phyloP scores from a whole-genome alignment of 92 coral and sea anemone genomes.

The Chrysogorgia sp. region DNA sequence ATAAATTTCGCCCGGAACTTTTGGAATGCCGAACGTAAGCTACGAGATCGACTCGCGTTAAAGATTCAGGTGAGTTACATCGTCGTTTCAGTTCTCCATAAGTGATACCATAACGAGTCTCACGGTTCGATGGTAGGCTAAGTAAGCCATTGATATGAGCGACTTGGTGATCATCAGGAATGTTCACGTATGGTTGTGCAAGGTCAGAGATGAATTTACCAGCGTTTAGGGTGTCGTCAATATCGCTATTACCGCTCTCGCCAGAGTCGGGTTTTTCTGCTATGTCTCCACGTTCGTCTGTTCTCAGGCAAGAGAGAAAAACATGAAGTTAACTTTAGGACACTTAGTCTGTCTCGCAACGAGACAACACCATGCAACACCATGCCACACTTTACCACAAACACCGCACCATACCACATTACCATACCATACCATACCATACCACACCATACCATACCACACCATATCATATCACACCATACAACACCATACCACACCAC shows the following conservation, averaged over 20 bases:
- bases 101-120: conserved; percentile 85
- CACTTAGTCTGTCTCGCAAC: too few relatives aligned
- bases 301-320: not conserved
- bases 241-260: conserved; percentile 18
- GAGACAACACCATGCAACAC: too few relatives aligned
- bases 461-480: too few relatives aligned
- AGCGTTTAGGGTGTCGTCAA: not conserved
- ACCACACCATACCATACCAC: too few relatives aligned
- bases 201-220: conserved; percentile 41
- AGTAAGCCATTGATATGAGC: conserved; percentile 94
- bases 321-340: not conserved
- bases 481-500: too few relatives aligned
- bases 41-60: conserved; percentile 94
- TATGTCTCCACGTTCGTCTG: not conserved
- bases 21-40: conserved; percentile 98
- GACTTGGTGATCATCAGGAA: conserved; percentile 73
- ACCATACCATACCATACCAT: too few relatives aligned
- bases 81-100: conserved; percentile 90
- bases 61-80: conserved; percentile 80
- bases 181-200: conserved; percentile 15
- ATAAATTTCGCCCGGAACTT: conserved; percentile 85
- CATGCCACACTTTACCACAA: too few relatives aligned
- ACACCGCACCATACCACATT: too few relatives aligned
- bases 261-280: conserved; percentile 5
- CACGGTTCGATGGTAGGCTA: conserved; percentile 87